phyloP scores from a whole-genome alignment of 2,888 invertebrate species.

The Drosophila paucipuncta region DNA sequence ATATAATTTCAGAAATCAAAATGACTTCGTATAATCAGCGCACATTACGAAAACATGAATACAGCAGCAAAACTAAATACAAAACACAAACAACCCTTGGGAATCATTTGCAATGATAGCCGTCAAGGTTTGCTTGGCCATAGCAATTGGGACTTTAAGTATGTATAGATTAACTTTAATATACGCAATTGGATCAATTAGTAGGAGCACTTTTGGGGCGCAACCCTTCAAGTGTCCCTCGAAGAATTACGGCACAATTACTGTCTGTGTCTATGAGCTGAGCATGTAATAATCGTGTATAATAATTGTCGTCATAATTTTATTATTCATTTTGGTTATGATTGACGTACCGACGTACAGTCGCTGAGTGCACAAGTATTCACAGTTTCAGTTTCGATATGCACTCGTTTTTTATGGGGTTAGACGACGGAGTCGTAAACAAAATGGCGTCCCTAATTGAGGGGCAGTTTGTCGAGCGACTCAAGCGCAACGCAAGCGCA shows the following conservation, averaged over 20 bases:
- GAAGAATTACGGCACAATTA: not conserved
- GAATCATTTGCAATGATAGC: not conserved
- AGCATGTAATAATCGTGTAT: not conserved
- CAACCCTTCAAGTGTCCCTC: not conserved
- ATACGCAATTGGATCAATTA: not conserved
- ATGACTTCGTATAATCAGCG: not conserved
- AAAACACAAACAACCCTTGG: not conserved
- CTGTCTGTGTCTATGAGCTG: not conserved
- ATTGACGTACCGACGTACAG: slow-evolving; percentile 22
- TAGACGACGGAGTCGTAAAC: slow-evolving; percentile 56
- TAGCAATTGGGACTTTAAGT: not conserved
- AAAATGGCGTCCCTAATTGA: slow-evolving; percentile 77
- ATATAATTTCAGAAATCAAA: not conserved
- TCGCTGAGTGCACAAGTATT: slow-evolving; percentile 11
- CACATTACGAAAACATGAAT: not conserved
- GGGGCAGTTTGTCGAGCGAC: slow-evolving; percentile 63
- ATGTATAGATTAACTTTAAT: not conserved
- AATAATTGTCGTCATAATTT: slow-evolving; percentile 20
- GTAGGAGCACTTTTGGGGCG: not conserved
- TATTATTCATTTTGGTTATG: slow-evolving; percentile 42
- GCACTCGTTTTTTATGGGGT: slow-evolving; percentile 51
- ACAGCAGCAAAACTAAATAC: not conserved
- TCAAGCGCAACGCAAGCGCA: slow-evolving; percentile 64
- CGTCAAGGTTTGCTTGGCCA: not conserved
- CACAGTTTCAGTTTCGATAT: slow-evolving; percentile 42